Base-by-base conservation (phyloP, 2,113 vertebrate genomes). In the Myocastor coypus region DNA sequence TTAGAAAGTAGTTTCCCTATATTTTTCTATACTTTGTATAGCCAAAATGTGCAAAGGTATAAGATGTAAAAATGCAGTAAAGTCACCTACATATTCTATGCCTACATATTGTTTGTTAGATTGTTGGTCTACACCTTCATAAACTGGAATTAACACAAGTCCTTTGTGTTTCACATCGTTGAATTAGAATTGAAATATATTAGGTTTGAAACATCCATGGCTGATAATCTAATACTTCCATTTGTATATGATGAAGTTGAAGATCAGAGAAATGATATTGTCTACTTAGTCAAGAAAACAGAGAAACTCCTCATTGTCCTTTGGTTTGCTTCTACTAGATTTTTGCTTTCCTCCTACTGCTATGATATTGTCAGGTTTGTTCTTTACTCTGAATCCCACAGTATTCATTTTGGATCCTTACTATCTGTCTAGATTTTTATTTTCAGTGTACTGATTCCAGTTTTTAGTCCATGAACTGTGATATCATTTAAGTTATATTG, bases 321-420 rank as follows among this genome's bases (percentile, higher is more conserved):
- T 57, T 95, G 12, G 20, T 78, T 91, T 92, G 40, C 37, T 77
- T 24, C 64, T 93, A 68, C 14, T 92, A 94, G 61, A 78, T 85
- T 59, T 89, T 77, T 91, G 52, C 32, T 87, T 89, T 92, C 64
- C n/a, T 83, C 40, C 57, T 77, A 73, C 19, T 68, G 63, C 11
- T 91, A 78, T 92, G 57, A 83, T 13, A 84, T 96, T 94, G 50
- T 91, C 73, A 92, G 32, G 83, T 96, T 85, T 30, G 32, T 59
- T 87, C 40, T 91, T 93, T 19, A 69, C 3, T 88, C 55, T 82
- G 83, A 92, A 26, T 71, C 11, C 83, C 57, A 69, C 11, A 75
- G 68, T 75, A 59, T 37, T 94, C 87, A 30, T 83, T 93, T 94
- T 78, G 28, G 42, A 78, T 94, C 64, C 28, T 91, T 77, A 32